These are phyloP conservation scores for Anguilla marmorata DNA, from an alignment of 2,797 vertebrate genomes.

Conservation along the genomic window DNA sequence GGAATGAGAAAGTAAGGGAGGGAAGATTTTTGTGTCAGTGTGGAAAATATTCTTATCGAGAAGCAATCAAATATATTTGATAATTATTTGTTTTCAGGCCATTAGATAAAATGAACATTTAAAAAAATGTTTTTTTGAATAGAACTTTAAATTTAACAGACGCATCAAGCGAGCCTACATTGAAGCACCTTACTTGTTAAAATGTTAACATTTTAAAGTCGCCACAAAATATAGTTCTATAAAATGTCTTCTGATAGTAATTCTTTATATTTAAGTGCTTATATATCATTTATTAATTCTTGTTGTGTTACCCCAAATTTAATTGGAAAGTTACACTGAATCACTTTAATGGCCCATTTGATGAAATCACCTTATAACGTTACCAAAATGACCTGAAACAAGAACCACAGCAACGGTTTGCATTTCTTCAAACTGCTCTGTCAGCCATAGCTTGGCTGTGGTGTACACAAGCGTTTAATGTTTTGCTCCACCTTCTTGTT, in stretches of 20 bases:
- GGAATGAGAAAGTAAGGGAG: background rate
- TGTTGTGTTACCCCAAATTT: slow-evolving; percentile 50
- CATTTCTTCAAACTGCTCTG: background rate
- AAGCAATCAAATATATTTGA: slow-evolving; percentile 19
- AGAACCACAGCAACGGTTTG: slow-evolving; percentile 19
- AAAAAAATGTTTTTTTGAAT: slow-evolving; percentile 6
- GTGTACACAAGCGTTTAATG: background rate
- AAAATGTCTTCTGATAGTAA: slow-evolving; percentile 57
- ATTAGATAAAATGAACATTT: slow-evolving; percentile 11
- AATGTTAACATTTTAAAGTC: slow-evolving; percentile 61
- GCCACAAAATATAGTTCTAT: slow-evolving; percentile 67
- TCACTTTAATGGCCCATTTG: slow-evolving; percentile 48
- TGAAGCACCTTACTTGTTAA: slow-evolving; percentile 80
- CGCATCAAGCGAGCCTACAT: slow-evolving; percentile 46
- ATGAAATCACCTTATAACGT: slow-evolving; percentile 32
- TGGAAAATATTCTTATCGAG: background rate
- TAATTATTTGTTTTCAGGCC: slow-evolving; percentile 23
- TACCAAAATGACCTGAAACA: slow-evolving; percentile 31
- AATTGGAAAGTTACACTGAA: slow-evolving; percentile 52
- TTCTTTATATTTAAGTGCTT: slow-evolving; percentile 62
- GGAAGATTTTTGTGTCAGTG: background rate
- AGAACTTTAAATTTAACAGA: slow-evolving; percentile 18
- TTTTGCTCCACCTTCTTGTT: background rate
- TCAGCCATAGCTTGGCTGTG: slow-evolving; percentile 22
- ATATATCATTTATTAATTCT: slow-evolving; percentile 64